Percentiles rank a stretch among this genome's conserved stretches.
Evolutionary conservation across 1,140 invertebrate genomes (phyloP).

Genomic region (Globodera ellingtonae): DNA sequence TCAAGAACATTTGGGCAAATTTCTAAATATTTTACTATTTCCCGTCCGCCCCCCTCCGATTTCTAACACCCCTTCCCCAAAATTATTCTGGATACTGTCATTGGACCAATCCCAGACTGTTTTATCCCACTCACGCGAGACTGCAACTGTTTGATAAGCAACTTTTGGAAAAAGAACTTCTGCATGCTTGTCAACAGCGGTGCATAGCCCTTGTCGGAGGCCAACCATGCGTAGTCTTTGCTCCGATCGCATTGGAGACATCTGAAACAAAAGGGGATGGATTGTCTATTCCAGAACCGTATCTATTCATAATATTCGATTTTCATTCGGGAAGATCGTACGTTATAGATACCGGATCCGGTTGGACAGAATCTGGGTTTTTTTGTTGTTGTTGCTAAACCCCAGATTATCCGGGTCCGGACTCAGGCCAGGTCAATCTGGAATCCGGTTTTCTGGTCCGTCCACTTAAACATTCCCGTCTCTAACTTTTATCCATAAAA

Average conservation of each 20-base stretch:
- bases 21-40: neutral
- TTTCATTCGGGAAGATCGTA: no score
- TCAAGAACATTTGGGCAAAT: neutral
- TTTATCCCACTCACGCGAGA: neutral
- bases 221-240: conserved; percentile 42
- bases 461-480: no score
- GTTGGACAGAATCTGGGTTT: no score
- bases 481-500: neutral
- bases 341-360: no score
- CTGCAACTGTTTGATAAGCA: conserved; percentile 30
- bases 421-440: no score
- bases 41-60: no score
- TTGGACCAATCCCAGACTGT: neutral
- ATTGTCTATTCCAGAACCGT: no score
- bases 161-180: conserved; percentile 41
- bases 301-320: no score
- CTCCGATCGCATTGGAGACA: conserved; percentile 41
- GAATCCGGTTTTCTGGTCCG: no score
- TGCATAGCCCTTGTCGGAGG: conserved; percentile 40
- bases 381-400: no score
- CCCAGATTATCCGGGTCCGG: no score
- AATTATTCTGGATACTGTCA: neutral
- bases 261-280: neutral
- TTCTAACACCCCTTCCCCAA: no score
- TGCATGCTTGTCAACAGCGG: conserved; percentile 43